Base-by-base conservation (phyloP, 1,140 invertebrate genomes). In the Lordiphosa collinella region DNA sequence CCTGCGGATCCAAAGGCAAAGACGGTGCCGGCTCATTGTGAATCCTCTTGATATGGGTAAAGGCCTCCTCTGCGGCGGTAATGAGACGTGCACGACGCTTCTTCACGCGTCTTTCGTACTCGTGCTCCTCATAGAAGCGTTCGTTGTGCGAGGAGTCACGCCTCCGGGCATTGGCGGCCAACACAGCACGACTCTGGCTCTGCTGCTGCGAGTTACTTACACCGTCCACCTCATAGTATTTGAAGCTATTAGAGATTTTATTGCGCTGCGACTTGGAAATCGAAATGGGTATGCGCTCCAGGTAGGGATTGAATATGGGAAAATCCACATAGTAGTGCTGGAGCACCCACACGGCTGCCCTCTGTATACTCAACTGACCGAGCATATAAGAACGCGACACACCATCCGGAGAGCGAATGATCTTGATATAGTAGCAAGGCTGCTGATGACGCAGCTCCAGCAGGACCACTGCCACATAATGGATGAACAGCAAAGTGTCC, bases 271-370 rank as follows among this genome's bases (percentile, higher is more conserved):
- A 94, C 88, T 96, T 96, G 16, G 95, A 94, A 31, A 79, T 79
- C 0, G 75, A 80, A 44, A 96, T 93, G 22, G 96, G 96, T 61
- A 97, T 91, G 51, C 96, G 92, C 88, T 98, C 97, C 65, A 99
- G 91, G 87, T 98, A 98, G 0, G 97, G 97, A 90, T 99, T 99
- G 82, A 98, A 99, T 54, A 97, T 96, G 0, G 96, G 93, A 90
- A 99, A 99, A 86, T 99, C 97, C 1, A 95, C 95, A 72, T 99
- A 99, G 89, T 99, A 99, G 57, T 94, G 94, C 89, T 99, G 96
- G 25, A 99, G 90, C 7, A 98, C 93, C 94, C 95, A 97, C 0
- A 97, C 94, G 0, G 98, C 97, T 2, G 98, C 96, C 72, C 97
- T 90, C 89, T 99, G 98, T 68, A 99, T 97, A 70, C 96, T 97